A percentile compares a stretch with the other conserved stretches of the same genome.
Conservation (phyloP, 2,888 invertebrate species). For the Philaethria dido region DNA sequence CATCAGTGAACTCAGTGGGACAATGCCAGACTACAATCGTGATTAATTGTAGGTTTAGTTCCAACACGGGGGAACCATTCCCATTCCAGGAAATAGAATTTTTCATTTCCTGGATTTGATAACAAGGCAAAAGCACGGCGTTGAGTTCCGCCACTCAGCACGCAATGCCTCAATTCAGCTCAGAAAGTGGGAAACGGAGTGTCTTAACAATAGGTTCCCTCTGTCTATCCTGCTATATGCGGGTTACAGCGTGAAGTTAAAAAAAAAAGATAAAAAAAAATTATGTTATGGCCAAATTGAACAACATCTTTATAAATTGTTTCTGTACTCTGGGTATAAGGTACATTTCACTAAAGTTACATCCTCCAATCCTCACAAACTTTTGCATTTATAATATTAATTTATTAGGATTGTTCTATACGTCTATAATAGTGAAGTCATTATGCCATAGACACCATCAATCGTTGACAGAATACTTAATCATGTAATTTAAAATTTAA, state of each 20-base stretch:
- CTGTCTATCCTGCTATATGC: neutral
- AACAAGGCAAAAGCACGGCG: too few species aligned
- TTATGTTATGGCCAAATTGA: too few species aligned
- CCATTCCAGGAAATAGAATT: neutral
- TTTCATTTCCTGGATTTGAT: neutral
- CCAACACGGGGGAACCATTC: neutral
- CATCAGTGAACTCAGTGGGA: too few species aligned
- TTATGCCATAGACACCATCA: neutral
- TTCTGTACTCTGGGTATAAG: too few species aligned
- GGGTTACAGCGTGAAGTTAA: too few species aligned
- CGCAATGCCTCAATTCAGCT: too few species aligned
- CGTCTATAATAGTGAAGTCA: neutral
- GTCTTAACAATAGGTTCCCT: neutral
- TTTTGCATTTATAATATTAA: too few species aligned
- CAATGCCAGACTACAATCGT: neutral
- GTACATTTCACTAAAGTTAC: too few species aligned
- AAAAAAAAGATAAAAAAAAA: too few species aligned
- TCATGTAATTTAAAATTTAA: neutral
- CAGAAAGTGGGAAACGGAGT: neutral
- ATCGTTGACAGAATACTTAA: slow-evolving; percentile 16
- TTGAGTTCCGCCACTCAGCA: too few species aligned
- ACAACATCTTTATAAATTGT: too few species aligned
- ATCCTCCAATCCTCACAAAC: too few species aligned
- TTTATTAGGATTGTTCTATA: neutral
- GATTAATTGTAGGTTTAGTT: neutral